phyloP scores from a whole-genome alignment of 2,113 vertebrate species.

The Polyodon spathula region DNA sequence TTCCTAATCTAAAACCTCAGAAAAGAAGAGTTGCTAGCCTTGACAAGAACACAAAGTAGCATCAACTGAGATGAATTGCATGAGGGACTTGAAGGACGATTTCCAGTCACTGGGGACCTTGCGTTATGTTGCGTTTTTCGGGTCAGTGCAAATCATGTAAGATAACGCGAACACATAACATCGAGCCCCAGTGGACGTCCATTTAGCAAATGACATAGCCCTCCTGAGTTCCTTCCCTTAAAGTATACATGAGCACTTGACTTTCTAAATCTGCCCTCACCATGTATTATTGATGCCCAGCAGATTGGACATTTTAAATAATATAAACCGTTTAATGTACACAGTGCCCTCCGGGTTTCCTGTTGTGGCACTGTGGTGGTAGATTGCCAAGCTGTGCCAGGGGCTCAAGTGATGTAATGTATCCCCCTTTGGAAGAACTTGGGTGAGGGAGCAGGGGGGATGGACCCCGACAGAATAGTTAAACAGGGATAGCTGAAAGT shows the following conservation, averaged over 20 bases:
- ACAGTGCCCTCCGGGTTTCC: not conserved
- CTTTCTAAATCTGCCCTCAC: constrained; percentile 12
- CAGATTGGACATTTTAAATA: constrained; percentile 28
- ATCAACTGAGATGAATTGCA: no score
- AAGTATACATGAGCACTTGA: constrained; percentile 33
- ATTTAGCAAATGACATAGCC: constrained; percentile 22
- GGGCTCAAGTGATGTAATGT: no score
- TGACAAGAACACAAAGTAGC: no score
- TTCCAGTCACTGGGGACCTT: constrained; percentile 19
- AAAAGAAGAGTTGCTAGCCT: no score
- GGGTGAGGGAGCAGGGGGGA: no score
- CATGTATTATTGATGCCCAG: constrained; percentile 30
- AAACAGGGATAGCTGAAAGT: no score
- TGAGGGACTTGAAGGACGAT: not conserved
- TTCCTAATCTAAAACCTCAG: no score
- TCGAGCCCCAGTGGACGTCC: constrained; percentile 16
- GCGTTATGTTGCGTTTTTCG: constrained; percentile 16
- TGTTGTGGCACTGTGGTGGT: not conserved
- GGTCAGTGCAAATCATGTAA: constrained; percentile 20
- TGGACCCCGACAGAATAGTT: no score
- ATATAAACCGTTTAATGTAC: constrained; percentile 15
- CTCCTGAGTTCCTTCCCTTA: constrained; percentile 11
- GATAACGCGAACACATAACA: constrained; percentile 21
- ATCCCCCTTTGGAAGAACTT: no score
- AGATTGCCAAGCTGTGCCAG: no score